Evolutionary conservation across 1,140 invertebrate genomes (phyloP).

Genomic region (Ips nitidus): DNA sequence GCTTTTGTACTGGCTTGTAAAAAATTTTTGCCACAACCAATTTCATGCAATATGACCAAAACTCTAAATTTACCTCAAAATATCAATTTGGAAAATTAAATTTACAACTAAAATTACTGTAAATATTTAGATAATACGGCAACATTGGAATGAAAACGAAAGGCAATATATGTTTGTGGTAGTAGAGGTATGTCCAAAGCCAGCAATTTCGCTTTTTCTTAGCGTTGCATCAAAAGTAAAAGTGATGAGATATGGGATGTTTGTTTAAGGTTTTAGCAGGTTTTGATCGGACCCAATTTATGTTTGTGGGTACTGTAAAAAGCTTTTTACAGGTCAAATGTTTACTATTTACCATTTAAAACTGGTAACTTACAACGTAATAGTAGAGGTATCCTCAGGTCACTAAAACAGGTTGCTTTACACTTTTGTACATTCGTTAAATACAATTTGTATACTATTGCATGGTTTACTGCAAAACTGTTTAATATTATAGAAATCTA

Average conservation of each 20-base stretch:
- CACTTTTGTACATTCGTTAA: too few species aligned
- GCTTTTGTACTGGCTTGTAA: background rate
- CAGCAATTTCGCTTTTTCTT: constrained; percentile 18
- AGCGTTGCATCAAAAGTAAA: constrained; percentile 11
- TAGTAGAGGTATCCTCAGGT: too few species aligned
- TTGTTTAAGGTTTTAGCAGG: constrained; percentile 11
- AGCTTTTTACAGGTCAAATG: too few species aligned
- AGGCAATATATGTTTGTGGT: background rate
- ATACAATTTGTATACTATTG: too few species aligned
- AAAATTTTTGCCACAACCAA: background rate
- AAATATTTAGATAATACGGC: background rate
- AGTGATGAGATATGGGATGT: constrained; percentile 7
- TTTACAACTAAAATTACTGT: background rate
- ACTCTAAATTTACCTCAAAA: background rate
- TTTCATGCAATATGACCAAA: background rate
- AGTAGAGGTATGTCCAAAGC: constrained; percentile 4
- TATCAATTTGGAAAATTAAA: background rate
- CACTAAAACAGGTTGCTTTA: too few species aligned
- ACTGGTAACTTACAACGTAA: too few species aligned
- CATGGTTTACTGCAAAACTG: too few species aligned
- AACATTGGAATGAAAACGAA: constrained; percentile 15
- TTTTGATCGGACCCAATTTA: background rate
- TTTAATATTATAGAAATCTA: too few species aligned
- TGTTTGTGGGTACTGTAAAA: too few species aligned
- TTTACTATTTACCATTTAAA: too few species aligned